Evolutionary conservation across 2,797 vertebrate genomes (phyloP).

Genomic region (Gobionotothen gibberifrons): DNA sequence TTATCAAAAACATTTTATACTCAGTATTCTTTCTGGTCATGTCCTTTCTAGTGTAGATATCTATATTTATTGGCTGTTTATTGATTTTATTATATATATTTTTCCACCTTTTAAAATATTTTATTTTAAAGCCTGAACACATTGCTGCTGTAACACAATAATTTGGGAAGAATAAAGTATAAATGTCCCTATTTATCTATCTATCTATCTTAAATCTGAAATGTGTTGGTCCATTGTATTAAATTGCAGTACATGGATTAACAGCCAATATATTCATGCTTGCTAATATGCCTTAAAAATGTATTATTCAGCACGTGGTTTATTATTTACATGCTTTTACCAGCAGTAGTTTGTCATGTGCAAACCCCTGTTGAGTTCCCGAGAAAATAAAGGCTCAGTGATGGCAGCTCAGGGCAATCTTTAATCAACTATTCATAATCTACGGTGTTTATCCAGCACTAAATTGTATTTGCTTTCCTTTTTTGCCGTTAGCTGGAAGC

Average conservation of each 20-base stretch:
- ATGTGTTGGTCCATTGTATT: not conserved
- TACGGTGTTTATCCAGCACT: constrained; percentile 23
- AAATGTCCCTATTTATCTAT: too few relatives aligned
- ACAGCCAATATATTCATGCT: constrained; percentile 8
- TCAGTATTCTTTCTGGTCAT: too few relatives aligned
- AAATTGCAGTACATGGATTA: not conserved
- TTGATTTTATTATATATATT: too few relatives aligned
- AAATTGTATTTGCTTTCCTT: constrained; percentile 33
- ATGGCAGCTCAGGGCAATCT: constrained; percentile 33
- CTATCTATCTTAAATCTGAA: not conserved
- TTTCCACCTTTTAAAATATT: too few relatives aligned
- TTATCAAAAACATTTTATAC: too few relatives aligned
- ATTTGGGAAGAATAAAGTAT: too few relatives aligned
- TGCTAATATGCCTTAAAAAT: constrained; percentile 21
- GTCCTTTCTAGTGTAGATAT: too few relatives aligned
- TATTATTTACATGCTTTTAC: constrained; percentile 48
- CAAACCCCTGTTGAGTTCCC: constrained; percentile 45
- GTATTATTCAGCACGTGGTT: constrained; percentile 40
- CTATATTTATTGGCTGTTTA: too few relatives aligned
- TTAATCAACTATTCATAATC: constrained; percentile 45
- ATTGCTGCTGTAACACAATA: too few relatives aligned
- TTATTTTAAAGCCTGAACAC: too few relatives aligned
- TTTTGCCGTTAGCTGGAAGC: constrained; percentile 36
- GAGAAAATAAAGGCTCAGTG: constrained; percentile 19
- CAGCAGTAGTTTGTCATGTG: constrained; percentile 20